Base-by-base conservation (phyloP, 2,888 invertebrate species). In the Neuroscelio doddi region DNA sequence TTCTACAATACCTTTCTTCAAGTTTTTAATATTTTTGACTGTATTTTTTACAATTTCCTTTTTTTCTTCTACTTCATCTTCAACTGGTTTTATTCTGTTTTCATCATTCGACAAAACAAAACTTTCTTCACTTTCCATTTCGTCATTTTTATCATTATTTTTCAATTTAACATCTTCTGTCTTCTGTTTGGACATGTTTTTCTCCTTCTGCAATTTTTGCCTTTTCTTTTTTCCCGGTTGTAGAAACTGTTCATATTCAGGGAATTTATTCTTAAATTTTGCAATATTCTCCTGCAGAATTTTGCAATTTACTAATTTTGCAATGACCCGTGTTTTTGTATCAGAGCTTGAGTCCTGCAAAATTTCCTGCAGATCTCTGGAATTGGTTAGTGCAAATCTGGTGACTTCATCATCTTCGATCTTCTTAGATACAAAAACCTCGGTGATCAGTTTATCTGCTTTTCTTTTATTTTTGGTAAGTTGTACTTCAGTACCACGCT, bases 381-480 rank as follows among this genome's bases (percentile, higher is more conserved):
- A 62, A 56, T 76, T 75, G 1, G 46, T 51, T 1, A 84, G 71
- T 0, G 74, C 77, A 62, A 76, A 81, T 68, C 70, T 79, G 0
- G 80, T 72, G 24, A 83, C 72, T 1, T 80, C 80, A 44, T 84
- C 83, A 0, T 81, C 78, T 44, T 80, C 77, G 0, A 81, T 56
- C n/a, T 53, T 72, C 45, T 84, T 84, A 0, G 79, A 24, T 0
- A 76, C 71, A 0, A 68, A 29, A 0, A 83, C 68, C 58, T 84
- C 82, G 1, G 61, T 71, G 1, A 73, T 44, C 2, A 81, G 42
- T 52, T 69, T 80, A 1, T 79, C 73, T 0, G 78, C 78, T 64
- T 78, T 77, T 3, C 70, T 69, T 16, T 73, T 73, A 49, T 74
- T 75, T 51, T 80, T 84, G 5, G 76, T 73, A 0, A 70, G 34